Conservation (phyloP, 2,113 vertebrate species). For the Felis chaus region DNA sequence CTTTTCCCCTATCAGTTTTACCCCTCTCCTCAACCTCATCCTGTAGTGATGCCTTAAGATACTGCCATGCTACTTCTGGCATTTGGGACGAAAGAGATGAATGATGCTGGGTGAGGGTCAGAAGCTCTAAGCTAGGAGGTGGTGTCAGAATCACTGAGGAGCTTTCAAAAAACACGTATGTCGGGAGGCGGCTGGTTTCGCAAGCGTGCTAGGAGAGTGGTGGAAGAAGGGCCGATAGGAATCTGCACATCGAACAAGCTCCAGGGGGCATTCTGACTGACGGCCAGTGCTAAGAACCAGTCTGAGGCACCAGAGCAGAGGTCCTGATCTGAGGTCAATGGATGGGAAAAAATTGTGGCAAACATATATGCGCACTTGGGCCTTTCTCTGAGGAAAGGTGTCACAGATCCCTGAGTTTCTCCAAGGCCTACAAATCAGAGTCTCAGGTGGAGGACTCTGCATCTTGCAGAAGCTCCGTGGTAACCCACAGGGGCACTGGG, state of each 20-base stretch:
- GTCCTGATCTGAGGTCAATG: not conserved
- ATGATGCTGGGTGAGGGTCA: not conserved
- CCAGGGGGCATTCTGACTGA: not conserved
- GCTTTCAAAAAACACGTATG: not conserved
- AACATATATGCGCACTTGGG: not conserved
- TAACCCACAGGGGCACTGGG: not conserved
- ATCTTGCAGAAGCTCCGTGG: not conserved
- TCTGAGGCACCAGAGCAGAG: not conserved
- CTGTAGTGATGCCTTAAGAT: not conserved
- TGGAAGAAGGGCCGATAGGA: not conserved
- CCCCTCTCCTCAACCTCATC: not conserved
- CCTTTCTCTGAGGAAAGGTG: slow-evolving; percentile 2
- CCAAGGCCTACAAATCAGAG: not conserved
- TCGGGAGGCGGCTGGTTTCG: not conserved
- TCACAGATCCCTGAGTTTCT: not conserved
- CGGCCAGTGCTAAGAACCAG: not conserved
- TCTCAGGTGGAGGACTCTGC: not conserved
- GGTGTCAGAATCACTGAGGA: not conserved
- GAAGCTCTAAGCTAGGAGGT: not conserved
- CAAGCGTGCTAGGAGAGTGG: not conserved
- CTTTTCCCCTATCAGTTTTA: not conserved
- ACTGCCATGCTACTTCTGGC: not conserved
- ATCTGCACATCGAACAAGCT: not conserved
- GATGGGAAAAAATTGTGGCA: not conserved
- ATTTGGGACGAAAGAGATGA: not conserved